Base-by-base conservation (phyloP, 1,140 invertebrate genomes). In the Pectinophora gossypiella region DNA sequence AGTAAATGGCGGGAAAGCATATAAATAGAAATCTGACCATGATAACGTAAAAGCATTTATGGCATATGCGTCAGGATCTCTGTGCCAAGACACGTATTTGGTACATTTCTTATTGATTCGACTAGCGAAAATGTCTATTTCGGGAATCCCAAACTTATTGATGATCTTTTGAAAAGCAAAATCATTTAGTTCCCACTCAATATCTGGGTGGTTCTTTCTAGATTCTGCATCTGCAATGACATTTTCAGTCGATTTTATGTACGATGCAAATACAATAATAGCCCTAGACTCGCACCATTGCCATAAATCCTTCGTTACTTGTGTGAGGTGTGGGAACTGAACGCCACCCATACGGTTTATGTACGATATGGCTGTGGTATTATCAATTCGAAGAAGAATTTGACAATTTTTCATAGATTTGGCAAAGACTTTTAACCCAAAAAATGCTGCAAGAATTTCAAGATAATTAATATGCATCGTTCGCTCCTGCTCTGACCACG, bases 71-170 rank as follows among this genome's bases (percentile, higher is more conserved):
- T 18, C 18, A 12, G 47, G 47, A 20, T 48, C 47, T 19, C 35
- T 32, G 19, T 48, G 27, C 47, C 47, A 48, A n/a, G 47, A 36
- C 12, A 48, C 19, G 15, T 36, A 48, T 36, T 35, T 32, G 10
- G 16, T 7, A 20, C 47, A 66, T 54, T 66, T 68, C 2, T 35
- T 56, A 45, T 70, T 71, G 20, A 60, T 44, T 2, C 48, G 48
- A 12, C 53, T 53, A 5, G 68, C 68, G 49, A 71, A 71, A 1
- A 68, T 21, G 35, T 74, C 68, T 19, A 76, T 59, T 3, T 64
- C 47, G 9, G 59, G 56, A 1, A 16, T n/a, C 0, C 58, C 59
- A 45, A 50, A 63, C 3, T 27, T 19, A n/a, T 46, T 7, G 9
- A 7, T 21, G 3, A 58, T 56, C 9, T 9, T 47, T 16, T 53